Conservation (phyloP, 2,113 vertebrate genomes). For the Vidua chalybeata region DNA sequence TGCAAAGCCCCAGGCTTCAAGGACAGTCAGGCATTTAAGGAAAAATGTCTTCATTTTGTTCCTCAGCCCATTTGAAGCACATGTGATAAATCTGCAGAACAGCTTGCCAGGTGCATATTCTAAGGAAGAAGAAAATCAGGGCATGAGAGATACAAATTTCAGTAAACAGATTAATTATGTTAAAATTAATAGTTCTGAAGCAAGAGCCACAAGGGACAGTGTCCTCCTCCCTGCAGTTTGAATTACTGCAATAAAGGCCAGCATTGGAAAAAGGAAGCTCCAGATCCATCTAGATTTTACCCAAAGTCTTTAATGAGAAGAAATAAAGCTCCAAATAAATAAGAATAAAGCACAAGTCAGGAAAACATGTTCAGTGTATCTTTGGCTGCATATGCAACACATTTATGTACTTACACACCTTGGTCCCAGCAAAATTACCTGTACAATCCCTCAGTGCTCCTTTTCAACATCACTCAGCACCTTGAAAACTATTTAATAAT, state of each 20-base stretch:
- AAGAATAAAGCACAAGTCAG: neutral
- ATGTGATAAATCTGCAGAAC: neutral
- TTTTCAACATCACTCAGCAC: neutral
- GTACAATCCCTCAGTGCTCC: neutral
- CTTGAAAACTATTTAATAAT: neutral
- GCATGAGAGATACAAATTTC: neutral
- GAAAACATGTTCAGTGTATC: neutral
- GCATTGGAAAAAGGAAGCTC: accelerated
- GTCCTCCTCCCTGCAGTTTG: neutral
- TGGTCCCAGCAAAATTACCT: neutral
- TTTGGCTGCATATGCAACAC: accelerated
- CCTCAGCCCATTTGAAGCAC: neutral
- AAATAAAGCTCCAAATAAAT: neutral
- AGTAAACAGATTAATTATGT: neutral
- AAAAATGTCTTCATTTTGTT: slow-evolving; percentile 5
- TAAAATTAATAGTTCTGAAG: neutral
- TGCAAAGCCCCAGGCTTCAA: neutral
- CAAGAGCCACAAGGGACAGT: neutral
- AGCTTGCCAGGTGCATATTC: neutral
- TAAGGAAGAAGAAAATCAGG: neutral
- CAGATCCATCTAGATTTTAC: neutral
- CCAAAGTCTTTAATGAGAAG: neutral
- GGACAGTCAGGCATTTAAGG: neutral
- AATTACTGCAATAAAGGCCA: neutral
- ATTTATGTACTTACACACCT: too few relatives aligned